A percentile compares a stretch with the other conserved stretches of the same genome.
These are phyloP conservation scores for Salmo trutta DNA, from an alignment of 2,797 vertebrate genomes.

Conservation along the genomic window DNA sequence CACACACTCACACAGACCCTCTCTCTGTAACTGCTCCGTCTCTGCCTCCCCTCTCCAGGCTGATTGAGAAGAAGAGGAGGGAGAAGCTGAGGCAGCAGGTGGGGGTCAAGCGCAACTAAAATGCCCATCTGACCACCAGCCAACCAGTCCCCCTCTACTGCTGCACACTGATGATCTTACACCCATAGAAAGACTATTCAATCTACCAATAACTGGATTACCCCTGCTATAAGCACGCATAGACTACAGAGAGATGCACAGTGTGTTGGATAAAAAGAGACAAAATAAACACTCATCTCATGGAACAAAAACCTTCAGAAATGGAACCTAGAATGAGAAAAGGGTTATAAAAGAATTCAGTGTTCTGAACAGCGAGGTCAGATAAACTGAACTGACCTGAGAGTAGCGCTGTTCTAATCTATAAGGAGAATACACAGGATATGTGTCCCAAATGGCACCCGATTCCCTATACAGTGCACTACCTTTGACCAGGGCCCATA, in stretches of 20 bases:
- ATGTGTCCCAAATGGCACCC: too few species aligned
- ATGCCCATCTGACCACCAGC: neutral
- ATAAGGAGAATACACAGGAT: conserved; percentile 27
- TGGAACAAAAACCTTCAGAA: conserved; percentile 42
- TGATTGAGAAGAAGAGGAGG: conserved; percentile 86
- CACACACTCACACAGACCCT: neutral
- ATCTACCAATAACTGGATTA: conserved; percentile 41
- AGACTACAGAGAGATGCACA: neutral
- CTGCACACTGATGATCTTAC: conserved; percentile 8
- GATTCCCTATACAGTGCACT: too few species aligned
- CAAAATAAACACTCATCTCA: conserved; percentile 43
- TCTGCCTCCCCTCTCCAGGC: conserved; percentile 53
- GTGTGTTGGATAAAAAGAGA: neutral
- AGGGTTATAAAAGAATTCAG: conserved; percentile 38
- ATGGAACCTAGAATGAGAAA: conserved; percentile 52
- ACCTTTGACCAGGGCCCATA: too few species aligned
- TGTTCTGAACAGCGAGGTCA: neutral
- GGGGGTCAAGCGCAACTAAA: conserved; percentile 81
- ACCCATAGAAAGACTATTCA: conserved; percentile 24
- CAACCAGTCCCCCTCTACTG: neutral
- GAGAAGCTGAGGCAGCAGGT: conserved; percentile 80
- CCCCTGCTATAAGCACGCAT: neutral
- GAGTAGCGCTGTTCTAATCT: conserved; percentile 11
- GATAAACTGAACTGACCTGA: conserved; percentile 18
- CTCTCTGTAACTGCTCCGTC: neutral